Evolutionary conservation across 2,113 vertebrate genomes (phyloP).

Genomic region (Salvator merianae): DNA sequence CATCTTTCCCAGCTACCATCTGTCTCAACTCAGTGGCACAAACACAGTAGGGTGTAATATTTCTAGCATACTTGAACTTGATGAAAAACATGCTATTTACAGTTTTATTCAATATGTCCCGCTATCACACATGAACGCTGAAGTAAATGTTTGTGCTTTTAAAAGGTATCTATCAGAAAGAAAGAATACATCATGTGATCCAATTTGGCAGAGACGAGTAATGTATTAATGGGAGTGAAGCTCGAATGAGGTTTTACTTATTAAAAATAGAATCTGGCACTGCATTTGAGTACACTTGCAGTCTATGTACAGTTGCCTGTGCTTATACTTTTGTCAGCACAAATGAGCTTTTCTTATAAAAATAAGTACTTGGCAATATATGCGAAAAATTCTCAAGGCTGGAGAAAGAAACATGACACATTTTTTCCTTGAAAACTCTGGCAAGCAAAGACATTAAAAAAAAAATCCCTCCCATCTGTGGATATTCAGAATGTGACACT

Average conservation of each 20-base stretch:
- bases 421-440: slow-evolving; percentile 49
- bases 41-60: slow-evolving; percentile 81
- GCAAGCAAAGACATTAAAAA: slow-evolving; percentile 37
- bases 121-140: slow-evolving; percentile 71
- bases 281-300: slow-evolving; percentile 58
- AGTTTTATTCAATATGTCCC: slow-evolving; percentile 78
- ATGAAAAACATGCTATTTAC: slow-evolving; percentile 76
- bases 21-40: slow-evolving; percentile 79
- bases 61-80: slow-evolving; percentile 75
- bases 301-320: slow-evolving; percentile 38
- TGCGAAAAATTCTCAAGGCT: slow-evolving; percentile 48
- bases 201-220: slow-evolving; percentile 69
- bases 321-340: slow-evolving; percentile 66
- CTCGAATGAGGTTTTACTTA: slow-evolving; percentile 55
- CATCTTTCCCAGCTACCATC: slow-evolving; percentile 83
- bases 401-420: slow-evolving; percentile 46
- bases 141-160: slow-evolving; percentile 67
- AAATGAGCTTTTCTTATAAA: slow-evolving; percentile 57
- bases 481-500: slow-evolving; percentile 43
- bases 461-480: slow-evolving; percentile 37
- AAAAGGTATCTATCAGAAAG: slow-evolving; percentile 69
- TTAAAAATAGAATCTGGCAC: slow-evolving; percentile 60
- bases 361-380: slow-evolving; percentile 48
- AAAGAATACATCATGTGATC: slow-evolving; percentile 66
- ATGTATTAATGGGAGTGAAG: slow-evolving; percentile 65